phyloP scores from a whole-genome alignment of 2,113 vertebrate genomes.

The Felis catus region F.catus_Fca126_mat1.0 CM031420.1:128266501-128267000 shows the following conservation, averaged over 20 bases:
- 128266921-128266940: not conserved
- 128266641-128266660: not conserved
- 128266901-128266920: not conserved
- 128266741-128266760: not conserved
- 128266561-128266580: not conserved
- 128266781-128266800: not conserved
- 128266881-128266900: not conserved
- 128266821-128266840: not conserved
- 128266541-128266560: not conserved
- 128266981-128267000: not conserved
- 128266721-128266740: no score
- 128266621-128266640: not conserved
- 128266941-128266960: not conserved
- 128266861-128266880: rapidly evolving
- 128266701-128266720: not conserved
- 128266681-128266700: not conserved
- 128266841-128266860: not conserved
- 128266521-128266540: not conserved
- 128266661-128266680: not conserved
- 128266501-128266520: not conserved
- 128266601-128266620: not conserved
- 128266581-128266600: not conserved
- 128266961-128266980: not conserved
- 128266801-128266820: not conserved
- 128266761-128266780: not conserved